Evolutionary conservation across 2,888 invertebrate species (phyloP).

Genomic region (Disparrhopalites patrizii): DNA sequence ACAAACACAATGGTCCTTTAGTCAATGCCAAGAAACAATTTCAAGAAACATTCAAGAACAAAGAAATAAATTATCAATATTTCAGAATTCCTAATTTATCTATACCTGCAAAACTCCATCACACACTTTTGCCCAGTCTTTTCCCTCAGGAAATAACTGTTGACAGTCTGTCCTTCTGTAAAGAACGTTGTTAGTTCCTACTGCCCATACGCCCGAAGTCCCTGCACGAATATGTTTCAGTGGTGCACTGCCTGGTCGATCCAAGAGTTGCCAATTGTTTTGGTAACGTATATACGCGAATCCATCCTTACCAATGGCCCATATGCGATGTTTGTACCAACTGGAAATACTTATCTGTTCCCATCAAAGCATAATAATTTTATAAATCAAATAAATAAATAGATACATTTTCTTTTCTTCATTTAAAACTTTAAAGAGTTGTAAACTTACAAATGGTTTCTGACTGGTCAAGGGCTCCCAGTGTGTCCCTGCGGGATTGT

Average conservation of each 20-base stretch:
- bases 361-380: not conserved
- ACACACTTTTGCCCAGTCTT: constrained; percentile 62
- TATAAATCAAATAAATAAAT: not conserved
- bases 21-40: not conserved
- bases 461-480: constrained; percentile 81
- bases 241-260: constrained; percentile 61
- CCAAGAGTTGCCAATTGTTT: constrained; percentile 54
- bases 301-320: constrained; percentile 84
- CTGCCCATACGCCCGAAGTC: constrained; percentile 65
- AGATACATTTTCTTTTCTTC: not conserved
- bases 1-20: not conserved
- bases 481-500: constrained; percentile 59
- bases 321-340: constrained; percentile 65
- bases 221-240: constrained; percentile 74
- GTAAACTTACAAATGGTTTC: constrained; percentile 61
- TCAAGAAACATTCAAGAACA: constrained; percentile 1
- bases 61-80: not conserved
- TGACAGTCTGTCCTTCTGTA: constrained; percentile 75
- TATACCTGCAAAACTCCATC: constrained; percentile 51
- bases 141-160: constrained; percentile 72
- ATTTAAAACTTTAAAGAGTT: not conserved
- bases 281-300: constrained; percentile 60
- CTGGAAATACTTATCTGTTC: constrained; percentile 63
- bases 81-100: too few relatives aligned
- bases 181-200: constrained; percentile 65